Evolutionary conservation across 2,797 vertebrate genomes (phyloP), one percentile per base, ranked within the genome.

Genomic region (Leuciscus waleckii): DNA sequence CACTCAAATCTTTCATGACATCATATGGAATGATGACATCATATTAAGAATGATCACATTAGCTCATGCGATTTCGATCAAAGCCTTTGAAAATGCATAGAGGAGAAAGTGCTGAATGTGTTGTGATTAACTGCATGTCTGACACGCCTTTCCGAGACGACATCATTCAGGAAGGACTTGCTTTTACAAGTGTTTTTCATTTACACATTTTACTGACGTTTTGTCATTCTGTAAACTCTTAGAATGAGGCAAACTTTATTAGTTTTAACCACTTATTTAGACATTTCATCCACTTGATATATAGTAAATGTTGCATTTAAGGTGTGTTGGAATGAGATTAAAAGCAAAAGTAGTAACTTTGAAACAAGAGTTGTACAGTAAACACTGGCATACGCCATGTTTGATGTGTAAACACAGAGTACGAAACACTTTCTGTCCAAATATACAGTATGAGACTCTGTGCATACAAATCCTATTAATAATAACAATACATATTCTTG

Each of bases 331-430:
- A 49, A 79, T 79, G 7, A 65, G 19, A 63, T 43, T 43, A 71
- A 49, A 49, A 2, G 56, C 26, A 16, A 23, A 32, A 9, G 61
- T 2, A 13, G 26, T 7, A 79, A 63, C 68, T 58, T 26, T 46
- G 71, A 49, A 76, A 5, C 58, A 83, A 39, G 46, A 58, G 70
- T 51, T 82, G 54, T 11, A 11, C 19, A 29, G 11, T 35, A 39
- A 46, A n/a, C 65, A 26, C 37, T 61, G 54, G 68, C 9, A 23
- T 26, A 14, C 4, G 3, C 88, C 88, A 29, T 93, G 90, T 94
- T 93, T 91, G 21, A 7, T 83, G 82, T 93, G 88, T 90, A 91
- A 92, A 94, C 93, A 93, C 86, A 32, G 2, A 67, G 43, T 7
- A n/a, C 21, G 46, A 84, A 69, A 61, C 51, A 56, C 46, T 70